These are phyloP conservation scores for Otocyon megalotis DNA, from an alignment of 2,113 vertebrate genomes.

Conservation along the genomic window DNA sequence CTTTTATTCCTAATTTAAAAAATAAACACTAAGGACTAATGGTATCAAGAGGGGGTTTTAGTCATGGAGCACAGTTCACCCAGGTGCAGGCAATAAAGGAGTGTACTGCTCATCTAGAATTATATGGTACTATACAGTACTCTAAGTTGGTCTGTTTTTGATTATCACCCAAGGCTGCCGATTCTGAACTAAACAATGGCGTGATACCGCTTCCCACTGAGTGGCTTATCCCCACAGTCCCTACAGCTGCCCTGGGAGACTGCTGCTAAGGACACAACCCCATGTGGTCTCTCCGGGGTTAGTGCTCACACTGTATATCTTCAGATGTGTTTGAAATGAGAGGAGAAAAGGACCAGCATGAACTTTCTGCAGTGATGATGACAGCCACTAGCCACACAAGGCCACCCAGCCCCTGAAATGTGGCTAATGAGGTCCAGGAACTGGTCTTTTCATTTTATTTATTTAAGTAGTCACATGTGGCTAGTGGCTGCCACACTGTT, in stretches of 20 bases:
- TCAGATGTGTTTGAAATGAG: not conserved
- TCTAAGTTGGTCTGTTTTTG: not conserved
- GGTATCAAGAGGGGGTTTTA: fast-evolving
- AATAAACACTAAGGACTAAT: not conserved
- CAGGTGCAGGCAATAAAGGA: not conserved
- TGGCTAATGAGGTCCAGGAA: not conserved
- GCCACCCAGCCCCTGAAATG: not conserved
- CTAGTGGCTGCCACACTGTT: not conserved
- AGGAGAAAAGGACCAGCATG: too few relatives aligned
- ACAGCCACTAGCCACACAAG: fast-evolving
- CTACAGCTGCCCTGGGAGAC: not conserved
- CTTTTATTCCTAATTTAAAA: not conserved
- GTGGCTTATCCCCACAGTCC: fast-evolving
- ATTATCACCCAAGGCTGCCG: not conserved
- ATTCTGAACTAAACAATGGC: not conserved
- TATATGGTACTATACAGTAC: not conserved
- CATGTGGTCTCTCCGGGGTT: not conserved
- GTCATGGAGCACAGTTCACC: too few relatives aligned
- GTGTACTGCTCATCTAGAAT: fast-evolving
- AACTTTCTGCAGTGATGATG: fast-evolving
- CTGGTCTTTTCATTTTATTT: not conserved
- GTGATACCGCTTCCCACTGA: fast-evolving
- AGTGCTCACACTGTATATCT: not conserved
- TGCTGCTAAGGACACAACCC: not conserved
- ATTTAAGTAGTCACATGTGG: not conserved